Evolutionary conservation across 2,797 vertebrate genomes (phyloP).

Genomic region (Notamacropus eugenii): DNA sequence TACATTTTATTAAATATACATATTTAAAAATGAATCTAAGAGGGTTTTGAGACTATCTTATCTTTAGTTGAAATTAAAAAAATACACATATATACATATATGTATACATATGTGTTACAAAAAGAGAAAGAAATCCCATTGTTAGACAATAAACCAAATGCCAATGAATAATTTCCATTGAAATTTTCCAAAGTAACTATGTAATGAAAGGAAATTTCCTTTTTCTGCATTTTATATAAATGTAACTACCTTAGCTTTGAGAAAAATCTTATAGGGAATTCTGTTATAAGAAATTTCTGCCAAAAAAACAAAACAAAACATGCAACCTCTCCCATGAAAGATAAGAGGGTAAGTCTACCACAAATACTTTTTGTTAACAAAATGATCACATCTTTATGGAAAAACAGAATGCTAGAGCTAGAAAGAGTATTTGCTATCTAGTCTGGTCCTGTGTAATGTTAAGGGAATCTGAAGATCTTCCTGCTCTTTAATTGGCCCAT

Average conservation of each 20-base stretch:
- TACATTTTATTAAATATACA: background rate
- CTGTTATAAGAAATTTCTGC: background rate
- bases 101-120: too few relatives aligned
- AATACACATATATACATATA: too few relatives aligned
- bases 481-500: too few relatives aligned
- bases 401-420: background rate
- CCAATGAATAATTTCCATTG: background rate
- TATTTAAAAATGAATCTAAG: background rate
- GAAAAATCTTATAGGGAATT: background rate
- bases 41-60: conserved; percentile 26
- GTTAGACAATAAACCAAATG: background rate
- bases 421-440: background rate
- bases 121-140: background rate
- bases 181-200: background rate
- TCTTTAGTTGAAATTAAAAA: background rate
- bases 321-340: background rate
- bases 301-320: background rate
- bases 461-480: too few relatives aligned
- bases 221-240: background rate
- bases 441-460: background rate
- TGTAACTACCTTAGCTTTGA: background rate
- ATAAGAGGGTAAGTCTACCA: background rate
- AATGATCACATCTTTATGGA: background rate
- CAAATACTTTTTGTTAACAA: background rate
- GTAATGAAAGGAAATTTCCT: background rate